phyloP scores from a whole-genome alignment of 2,113 vertebrate genomes.

The Hippoglossus stenolepis region DNA sequence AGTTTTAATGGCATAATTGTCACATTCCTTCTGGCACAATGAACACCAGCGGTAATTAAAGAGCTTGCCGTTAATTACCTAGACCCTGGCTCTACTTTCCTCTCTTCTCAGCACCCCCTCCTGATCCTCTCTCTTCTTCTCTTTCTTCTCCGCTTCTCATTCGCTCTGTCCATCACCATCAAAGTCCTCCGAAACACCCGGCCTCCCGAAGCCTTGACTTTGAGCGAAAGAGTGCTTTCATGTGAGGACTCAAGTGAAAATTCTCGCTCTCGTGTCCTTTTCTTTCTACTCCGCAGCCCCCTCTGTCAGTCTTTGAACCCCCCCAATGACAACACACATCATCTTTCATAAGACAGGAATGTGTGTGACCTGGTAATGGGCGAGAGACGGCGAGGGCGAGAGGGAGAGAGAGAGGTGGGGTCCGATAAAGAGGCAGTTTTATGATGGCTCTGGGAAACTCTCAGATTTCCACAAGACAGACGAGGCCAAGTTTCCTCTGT shows the following conservation, averaged over 20 bases:
- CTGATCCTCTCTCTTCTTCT: slow-evolving; percentile 59
- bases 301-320: slow-evolving; percentile 70
- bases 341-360: slow-evolving; percentile 78
- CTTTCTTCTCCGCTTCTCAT: slow-evolving; percentile 74
- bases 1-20: slow-evolving; percentile 85
- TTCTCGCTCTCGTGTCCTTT: slow-evolving; percentile 69
- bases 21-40: slow-evolving; percentile 84
- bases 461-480: slow-evolving; percentile 96
- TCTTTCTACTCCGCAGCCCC: slow-evolving; percentile 46
- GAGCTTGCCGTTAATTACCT: slow-evolving; percentile 83
- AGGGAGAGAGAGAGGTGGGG: slow-evolving; percentile 72
- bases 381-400: slow-evolving; percentile 68
- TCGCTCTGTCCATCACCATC: slow-evolving; percentile 73
- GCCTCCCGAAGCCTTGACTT: slow-evolving; percentile 78
- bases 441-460: slow-evolving; percentile 94
- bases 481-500: slow-evolving; percentile 95
- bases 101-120: slow-evolving; percentile 63
- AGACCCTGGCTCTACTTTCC: slow-evolving; percentile 73
- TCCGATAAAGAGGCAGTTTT: slow-evolving; percentile 91
- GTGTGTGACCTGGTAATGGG: slow-evolving; percentile 78
- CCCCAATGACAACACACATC: slow-evolving; percentile 77
- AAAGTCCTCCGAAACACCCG: slow-evolving; percentile 70
- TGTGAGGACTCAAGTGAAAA: slow-evolving; percentile 75
- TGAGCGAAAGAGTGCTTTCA: slow-evolving; percentile 74
- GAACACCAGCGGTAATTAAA: slow-evolving; percentile 84